Percentiles rank a stretch among this genome's conserved stretches.
Conservation (phyloP, 1,140 invertebrate genomes). For the Drosophila pectinifera region DNA sequence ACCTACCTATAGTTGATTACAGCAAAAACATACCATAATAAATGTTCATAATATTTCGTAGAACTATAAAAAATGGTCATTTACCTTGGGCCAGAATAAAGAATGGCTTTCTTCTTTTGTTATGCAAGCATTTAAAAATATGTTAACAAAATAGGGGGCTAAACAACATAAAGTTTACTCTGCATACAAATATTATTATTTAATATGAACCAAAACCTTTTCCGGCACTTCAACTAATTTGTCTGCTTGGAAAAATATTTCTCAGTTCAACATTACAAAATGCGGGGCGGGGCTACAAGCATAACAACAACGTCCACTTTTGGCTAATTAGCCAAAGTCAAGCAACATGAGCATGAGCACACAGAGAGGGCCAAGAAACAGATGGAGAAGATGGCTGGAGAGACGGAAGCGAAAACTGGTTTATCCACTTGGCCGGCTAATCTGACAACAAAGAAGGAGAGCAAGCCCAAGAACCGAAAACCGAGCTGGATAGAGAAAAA, state of each 20-base stretch:
- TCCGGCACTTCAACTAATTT: constrained; percentile 35
- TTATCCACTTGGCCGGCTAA: constrained; percentile 56
- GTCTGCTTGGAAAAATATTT: constrained; percentile 28
- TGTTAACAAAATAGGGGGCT: background rate
- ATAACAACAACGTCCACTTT: constrained; percentile 37
- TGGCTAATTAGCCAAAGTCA: constrained; percentile 55
- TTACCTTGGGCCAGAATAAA: no score
- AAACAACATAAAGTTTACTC: background rate
- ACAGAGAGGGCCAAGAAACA: constrained; percentile 37
- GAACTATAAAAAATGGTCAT: background rate
- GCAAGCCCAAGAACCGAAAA: constrained; percentile 13
- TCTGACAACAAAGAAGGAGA: constrained; percentile 47
- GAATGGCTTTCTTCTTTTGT: background rate
- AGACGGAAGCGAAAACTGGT: constrained; percentile 45
- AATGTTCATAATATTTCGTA: background rate
- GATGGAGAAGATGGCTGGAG: constrained; percentile 13
- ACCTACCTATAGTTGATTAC: no score
- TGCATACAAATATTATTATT: background rate
- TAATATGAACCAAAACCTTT: background rate
- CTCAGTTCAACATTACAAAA: constrained; percentile 42
- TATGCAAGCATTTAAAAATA: no score
- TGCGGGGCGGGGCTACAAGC: constrained; percentile 13
- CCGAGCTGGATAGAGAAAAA: constrained; percentile 22
- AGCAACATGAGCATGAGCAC: constrained; percentile 41
- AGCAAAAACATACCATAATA: no score